Conservation (phyloP, 2,113 vertebrate species). For the Perca schrenkii region DNA sequence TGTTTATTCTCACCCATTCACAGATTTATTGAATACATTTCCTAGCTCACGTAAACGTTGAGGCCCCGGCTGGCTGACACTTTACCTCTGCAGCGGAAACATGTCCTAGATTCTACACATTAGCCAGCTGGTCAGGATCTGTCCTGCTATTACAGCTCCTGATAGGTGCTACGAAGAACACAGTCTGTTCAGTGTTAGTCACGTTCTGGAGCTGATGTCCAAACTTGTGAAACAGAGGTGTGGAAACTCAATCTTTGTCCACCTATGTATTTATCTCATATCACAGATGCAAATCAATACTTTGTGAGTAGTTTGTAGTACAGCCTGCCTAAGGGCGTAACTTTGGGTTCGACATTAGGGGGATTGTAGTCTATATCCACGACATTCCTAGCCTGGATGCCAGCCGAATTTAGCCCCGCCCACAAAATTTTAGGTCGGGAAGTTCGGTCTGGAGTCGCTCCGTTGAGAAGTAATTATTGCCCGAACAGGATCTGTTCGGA, state of each 20-base stretch:
- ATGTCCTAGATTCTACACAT: constrained; percentile 45
- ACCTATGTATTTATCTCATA: not conserved
- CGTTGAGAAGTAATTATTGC: too few species aligned
- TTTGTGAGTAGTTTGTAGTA: not conserved
- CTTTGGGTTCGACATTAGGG: too few species aligned
- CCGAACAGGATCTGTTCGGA: too few species aligned
- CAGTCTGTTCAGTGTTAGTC: constrained; percentile 18
- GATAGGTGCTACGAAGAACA: not conserved
- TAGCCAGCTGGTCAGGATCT: constrained; percentile 30
- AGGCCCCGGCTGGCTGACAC: constrained; percentile 31
- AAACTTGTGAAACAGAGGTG: not conserved
- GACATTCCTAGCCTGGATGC: too few species aligned
- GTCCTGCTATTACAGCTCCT: constrained; percentile 21
- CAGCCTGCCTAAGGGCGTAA: not conserved
- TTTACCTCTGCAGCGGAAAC: constrained; percentile 44
- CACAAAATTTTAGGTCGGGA: too few species aligned
- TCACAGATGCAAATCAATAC: not conserved
- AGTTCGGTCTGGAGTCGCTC: too few species aligned
- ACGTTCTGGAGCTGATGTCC: not conserved
- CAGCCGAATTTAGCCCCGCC: too few species aligned
- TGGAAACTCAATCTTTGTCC: not conserved
- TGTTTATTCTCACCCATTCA: constrained; percentile 48
- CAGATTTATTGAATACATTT: constrained; percentile 58
- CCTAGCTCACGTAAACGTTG: constrained; percentile 34
- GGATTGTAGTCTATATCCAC: too few species aligned